Base-by-base conservation (phyloP, 2,888 invertebrate genomes). In the Crocallis elinguaria region DNA sequence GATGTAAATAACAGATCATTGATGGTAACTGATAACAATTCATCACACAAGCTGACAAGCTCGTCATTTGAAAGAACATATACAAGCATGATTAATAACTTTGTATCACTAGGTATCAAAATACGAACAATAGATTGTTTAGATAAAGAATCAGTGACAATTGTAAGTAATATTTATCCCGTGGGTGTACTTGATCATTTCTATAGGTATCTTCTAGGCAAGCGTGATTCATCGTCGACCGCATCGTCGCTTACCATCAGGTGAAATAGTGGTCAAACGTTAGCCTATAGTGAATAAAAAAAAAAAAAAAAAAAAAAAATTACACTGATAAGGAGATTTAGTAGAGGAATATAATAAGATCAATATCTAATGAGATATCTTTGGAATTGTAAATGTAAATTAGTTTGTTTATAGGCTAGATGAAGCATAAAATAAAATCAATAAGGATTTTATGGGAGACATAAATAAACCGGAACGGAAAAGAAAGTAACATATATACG, bases 61-160 rank as follows among this genome's bases (percentile, higher is more conserved):
- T 58, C 41, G 55, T 56, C 36, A 33, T 35, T 48, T 50, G 35
- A 48, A 55, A 37, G 41, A 21, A 44, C 14, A 49, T 30, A 36
- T 30, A 6, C 14, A 25, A 36, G 52, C 52, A 53, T 53, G 53
- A 53, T 53, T 48, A 48, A 53, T 53, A 43, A 53, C 41, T 32
- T 11, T 45, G 16, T 48, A 32, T 48, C 11, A 35, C 25, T 7
- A 29, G 12, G 29, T 11, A 29, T 46, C 41, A 36, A 46, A 42
- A 42, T 57, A 63, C 63, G 59, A 69, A 72, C 66, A 72, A 74
- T 77, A 64, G 69, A 69, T 71, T 67, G 49, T 52, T 61, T 46
- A 69, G 70, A 74, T 75, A 72, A 72, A 62, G 55, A 60, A 66
- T 74, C 65, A 62, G 67, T 73, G 78, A 82, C 75, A 78, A 77